Evolutionary conservation across 37 sponge, comb jelly and placozoan species (phyloP).

Genomic region (Hormiphora californensis): DNA sequence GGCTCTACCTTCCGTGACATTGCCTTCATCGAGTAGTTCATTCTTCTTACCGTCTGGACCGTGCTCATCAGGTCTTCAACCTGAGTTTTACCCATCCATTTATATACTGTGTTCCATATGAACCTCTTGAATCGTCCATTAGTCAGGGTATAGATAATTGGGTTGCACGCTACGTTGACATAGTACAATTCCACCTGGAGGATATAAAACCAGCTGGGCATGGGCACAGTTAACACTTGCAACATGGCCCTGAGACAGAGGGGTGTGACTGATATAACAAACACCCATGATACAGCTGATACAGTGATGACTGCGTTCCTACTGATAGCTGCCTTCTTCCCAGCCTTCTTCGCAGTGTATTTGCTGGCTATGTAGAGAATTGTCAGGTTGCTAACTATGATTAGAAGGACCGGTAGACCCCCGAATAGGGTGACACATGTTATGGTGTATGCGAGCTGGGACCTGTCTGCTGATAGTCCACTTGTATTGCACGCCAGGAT

Average conservation of each 20-base stretch:
- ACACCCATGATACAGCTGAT: not conserved
- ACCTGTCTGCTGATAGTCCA: not conserved
- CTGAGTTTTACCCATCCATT: too few relatives aligned
- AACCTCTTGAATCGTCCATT: not conserved
- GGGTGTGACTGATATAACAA: not conserved
- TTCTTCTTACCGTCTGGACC: too few relatives aligned
- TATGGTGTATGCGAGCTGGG: not conserved
- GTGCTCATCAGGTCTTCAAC: too few relatives aligned
- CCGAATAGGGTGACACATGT: not conserved
- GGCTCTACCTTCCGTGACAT: too few relatives aligned
- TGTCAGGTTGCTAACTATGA: not conserved
- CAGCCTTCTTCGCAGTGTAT: not conserved
- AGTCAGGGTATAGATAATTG: not conserved
- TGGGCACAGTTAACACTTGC: not conserved
- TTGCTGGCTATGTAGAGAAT: slow-evolving; percentile 12
- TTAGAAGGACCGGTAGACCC: not conserved
- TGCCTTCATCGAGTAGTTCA: too few relatives aligned
- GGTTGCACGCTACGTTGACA: not conserved
- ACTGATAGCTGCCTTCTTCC: not conserved
- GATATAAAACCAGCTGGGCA: slow-evolving; percentile 22
- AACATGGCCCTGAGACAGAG: not conserved
- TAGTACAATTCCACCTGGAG: not conserved
- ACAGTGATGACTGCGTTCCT: slow-evolving; percentile 18
- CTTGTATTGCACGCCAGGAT: not conserved
- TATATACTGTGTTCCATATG: too few relatives aligned